phyloP scores from a whole-genome alignment of 2,888 invertebrate species.

The Phyllotreta striolata region DNA sequence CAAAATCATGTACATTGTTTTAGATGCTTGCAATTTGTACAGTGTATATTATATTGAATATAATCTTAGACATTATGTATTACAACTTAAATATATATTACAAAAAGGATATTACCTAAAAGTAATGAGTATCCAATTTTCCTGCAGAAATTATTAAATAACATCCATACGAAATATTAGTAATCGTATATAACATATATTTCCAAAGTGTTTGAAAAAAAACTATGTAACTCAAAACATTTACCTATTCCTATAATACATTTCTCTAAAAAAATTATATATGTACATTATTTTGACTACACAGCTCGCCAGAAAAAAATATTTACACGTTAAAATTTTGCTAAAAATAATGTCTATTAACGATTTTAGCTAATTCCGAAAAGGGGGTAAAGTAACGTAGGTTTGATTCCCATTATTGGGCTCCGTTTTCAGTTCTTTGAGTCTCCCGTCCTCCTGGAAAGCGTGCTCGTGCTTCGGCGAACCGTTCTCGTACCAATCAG shows the following conservation, averaged over 20 bases:
- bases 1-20: not conserved
- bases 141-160: no score
- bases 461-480: conserved; percentile 69
- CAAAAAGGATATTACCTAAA: no score
- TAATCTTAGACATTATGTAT: no score
- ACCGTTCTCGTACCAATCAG: conserved; percentile 69
- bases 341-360: conserved; percentile 44
- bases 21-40: conserved; percentile 1
- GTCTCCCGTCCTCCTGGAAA: conserved; percentile 60
- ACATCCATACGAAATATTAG: no score
- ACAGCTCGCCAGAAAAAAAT: conserved; percentile 26
- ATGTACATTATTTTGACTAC: conserved; percentile 30
- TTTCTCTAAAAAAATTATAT: not conserved
- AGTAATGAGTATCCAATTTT: no score
- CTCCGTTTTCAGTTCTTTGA: conserved; percentile 58
- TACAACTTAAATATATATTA: no score
- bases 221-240: no score
- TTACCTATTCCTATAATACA: not conserved
- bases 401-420: conserved; percentile 63
- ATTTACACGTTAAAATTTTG: conserved; percentile 9
- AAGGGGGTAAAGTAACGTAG: conserved; percentile 78
- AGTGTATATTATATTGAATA: not conserved
- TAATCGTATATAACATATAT: no score
- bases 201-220: no score
- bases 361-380: conserved; percentile 69